Percentiles rank a stretch among this genome's conserved stretches.
These are phyloP conservation scores for Cavia aperea DNA, from an alignment of 2,113 vertebrate genomes.

Conservation along the genomic window DNA sequence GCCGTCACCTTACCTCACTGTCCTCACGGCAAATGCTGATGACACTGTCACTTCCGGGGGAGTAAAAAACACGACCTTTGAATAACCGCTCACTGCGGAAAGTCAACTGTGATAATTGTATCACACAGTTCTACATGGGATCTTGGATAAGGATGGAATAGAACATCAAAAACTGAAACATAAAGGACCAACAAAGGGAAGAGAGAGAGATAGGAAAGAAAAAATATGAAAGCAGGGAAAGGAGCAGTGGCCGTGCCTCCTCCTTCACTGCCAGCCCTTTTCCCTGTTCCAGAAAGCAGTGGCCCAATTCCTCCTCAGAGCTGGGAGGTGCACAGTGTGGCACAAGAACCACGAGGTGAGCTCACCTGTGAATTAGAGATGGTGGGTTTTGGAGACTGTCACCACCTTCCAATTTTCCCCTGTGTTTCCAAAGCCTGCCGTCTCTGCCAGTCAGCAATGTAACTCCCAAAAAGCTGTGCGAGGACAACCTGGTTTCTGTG, in stretches of 20 bases:
- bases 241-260: no score
- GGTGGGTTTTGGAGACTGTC: not conserved
- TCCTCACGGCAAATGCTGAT: accelerated
- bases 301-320: not conserved
- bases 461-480: accelerated
- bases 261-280: no score
- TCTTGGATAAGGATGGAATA: no score
- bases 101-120: not conserved
- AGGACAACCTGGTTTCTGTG: no score
- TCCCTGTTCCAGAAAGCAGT: not conserved
- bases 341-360: no score
- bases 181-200: not conserved
- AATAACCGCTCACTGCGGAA: not conserved
- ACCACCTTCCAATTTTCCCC: no score
- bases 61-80: not conserved
- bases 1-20: accelerated
- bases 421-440: not conserved
- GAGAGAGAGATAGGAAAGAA: no score
- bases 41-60: not conserved
- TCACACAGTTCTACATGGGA: not conserved
- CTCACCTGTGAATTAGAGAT: accelerated
- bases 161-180: not conserved
- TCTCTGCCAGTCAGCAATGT: accelerated
- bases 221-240: not conserved
- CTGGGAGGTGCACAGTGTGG: accelerated